Percentiles rank a stretch among this genome's conserved stretches.
Evolutionary conservation across 2,797 vertebrate species (phyloP).

Genomic region (Xiphorhynchus erythropygius): DNA sequence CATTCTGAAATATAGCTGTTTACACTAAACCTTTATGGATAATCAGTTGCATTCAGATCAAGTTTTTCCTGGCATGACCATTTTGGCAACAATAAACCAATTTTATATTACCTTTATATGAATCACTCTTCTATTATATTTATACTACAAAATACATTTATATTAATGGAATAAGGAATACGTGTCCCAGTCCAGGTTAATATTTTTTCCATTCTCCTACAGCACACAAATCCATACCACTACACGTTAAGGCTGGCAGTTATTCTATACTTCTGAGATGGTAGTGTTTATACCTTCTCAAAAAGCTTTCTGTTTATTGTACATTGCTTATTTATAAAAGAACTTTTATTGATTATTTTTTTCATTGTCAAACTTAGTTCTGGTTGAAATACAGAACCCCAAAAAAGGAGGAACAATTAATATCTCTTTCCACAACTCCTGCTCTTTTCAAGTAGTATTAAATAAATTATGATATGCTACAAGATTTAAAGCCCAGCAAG

Average conservation of each 20-base stretch:
- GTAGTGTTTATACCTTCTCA: background rate
- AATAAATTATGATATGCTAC: background rate
- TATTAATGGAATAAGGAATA: background rate
- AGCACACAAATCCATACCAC: background rate
- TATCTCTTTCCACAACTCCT: background rate
- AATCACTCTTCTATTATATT: background rate
- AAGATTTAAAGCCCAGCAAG: conserved; percentile 36
- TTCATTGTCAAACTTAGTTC: background rate
- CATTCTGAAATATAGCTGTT: background rate
- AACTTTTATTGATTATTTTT: background rate
- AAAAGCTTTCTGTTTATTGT: background rate
- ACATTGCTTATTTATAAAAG: background rate
- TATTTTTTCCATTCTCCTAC: background rate
- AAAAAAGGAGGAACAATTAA: background rate
- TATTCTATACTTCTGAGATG: background rate
- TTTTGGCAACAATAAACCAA: background rate
- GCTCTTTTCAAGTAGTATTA: background rate
- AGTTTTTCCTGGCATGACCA: background rate
- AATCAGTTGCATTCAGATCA: background rate
- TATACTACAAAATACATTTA: background rate
- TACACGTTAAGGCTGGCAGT: background rate
- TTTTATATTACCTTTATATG: background rate
- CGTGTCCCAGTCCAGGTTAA: background rate
- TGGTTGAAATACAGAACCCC: background rate
- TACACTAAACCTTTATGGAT: background rate